Base-by-base conservation (phyloP, 2,888 invertebrate genomes). In the Yponomeuta sedellus region DNA sequence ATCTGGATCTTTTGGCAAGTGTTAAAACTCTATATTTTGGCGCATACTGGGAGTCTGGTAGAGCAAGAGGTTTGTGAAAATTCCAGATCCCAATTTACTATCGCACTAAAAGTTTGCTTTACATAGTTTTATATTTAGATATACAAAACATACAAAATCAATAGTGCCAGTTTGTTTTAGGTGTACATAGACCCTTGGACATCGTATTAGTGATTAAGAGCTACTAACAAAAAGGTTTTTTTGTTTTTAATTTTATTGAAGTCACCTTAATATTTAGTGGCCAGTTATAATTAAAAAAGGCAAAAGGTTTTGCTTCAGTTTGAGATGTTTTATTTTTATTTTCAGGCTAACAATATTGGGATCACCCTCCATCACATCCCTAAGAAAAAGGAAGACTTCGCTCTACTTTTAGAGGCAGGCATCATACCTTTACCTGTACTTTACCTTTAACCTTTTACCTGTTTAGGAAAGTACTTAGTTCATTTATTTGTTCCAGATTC, bases 1-100 rank as follows among this genome's bases (percentile, higher is more conserved):
- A 70, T 83, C 56, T 88, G 90, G 88, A 81, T 86, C 0, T 16
- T 75, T 11, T 88, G 84, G 71, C 90, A 89, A 70, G 56, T 87
- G 2, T 68, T 82, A 4, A 89, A 89, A 78, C 72, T 89, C 28
- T 83, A 79, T 67, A 72, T 72, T 1, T 69, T 90, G 22, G 72
- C 83, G 1, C 75, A 76, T 64, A 77, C 82, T 5, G 88, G 88
- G 10, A 77, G 75, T 66, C 66, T 74, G 22, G 70, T 88, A 1
- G 83, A 85, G 69, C 56, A 69, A 22, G 66, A 68, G 52, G 66
- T 67, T 11, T 58, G 58, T 64, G 61, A 66, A 63, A 65, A 6
- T 52, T 34, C 10, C 10, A 6, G 34, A 34, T 34, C 34, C 34
- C 34, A 34, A 1, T 34, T 34, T 5, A 34, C 34, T 34, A 34